phyloP scores from a whole-genome alignment of 2,888 invertebrate species.

The Penaeus monodon region DNA sequence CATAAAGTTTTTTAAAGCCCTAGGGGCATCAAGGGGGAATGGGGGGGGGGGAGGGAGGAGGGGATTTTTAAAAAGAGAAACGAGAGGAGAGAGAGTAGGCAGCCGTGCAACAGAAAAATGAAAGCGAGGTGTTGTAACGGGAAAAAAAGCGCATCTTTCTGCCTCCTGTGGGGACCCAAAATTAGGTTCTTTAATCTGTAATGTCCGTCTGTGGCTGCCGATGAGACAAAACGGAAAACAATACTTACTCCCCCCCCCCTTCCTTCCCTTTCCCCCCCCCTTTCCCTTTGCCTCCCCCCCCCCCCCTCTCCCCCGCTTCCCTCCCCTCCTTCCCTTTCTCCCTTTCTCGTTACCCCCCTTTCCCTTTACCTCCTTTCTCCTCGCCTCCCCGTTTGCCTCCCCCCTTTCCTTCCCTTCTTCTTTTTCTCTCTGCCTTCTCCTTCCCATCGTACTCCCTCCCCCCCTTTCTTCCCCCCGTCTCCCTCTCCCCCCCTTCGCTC shows the following conservation, averaged over 20 bases:
- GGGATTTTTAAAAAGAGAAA: neutral
- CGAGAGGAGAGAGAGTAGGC: neutral
- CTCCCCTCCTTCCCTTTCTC: neutral
- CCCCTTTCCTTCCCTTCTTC: too few species aligned
- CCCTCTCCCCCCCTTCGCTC: too few species aligned
- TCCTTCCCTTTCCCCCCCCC: neutral
- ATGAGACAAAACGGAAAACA: constrained; percentile 43
- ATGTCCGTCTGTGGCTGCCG: constrained; percentile 22
- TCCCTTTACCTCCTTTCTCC: neutral
- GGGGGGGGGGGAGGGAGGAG: neutral
- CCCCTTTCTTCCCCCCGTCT: neutral
- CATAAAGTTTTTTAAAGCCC: too few species aligned
- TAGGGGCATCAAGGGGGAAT: neutral
- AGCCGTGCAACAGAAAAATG: neutral
- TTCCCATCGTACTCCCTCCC: neutral
- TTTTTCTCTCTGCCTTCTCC: neutral
- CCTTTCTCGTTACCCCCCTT: neutral
- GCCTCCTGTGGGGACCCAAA: neutral
- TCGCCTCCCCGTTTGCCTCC: neutral
- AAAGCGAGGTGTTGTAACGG: constrained; percentile 1
- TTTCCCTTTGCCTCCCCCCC: neutral
- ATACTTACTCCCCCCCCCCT: neutral
- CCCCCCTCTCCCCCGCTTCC: neutral
- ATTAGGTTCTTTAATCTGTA: constrained; percentile 48
- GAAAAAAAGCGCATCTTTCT: constrained; percentile 5